A percentile compares a stretch with the other conserved stretches of the same genome.
These are phyloP conservation scores for Poeciliopsis gracilis DNA, from an alignment of 2,797 vertebrate genomes.

Conservation along the genomic window DNA sequence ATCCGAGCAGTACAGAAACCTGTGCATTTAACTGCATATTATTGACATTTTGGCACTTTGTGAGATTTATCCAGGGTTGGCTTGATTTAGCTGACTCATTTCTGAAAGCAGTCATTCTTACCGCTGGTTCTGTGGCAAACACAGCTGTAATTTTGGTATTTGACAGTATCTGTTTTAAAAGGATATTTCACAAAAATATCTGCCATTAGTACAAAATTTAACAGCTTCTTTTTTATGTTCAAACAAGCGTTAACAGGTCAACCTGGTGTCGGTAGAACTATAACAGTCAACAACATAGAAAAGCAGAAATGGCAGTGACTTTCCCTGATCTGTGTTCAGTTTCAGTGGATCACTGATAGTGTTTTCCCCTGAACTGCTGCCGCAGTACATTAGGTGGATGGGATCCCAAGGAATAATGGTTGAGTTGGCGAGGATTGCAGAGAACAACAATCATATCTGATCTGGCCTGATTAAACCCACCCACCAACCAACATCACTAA, in stretches of 20 bases:
- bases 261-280: neutral
- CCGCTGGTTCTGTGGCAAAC: too few relatives aligned
- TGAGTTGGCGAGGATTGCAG: conserved; percentile 32
- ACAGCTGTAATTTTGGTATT: too few relatives aligned
- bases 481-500: conserved; percentile 10
- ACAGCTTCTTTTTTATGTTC: neutral
- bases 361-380: conserved; percentile 53
- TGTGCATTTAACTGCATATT: too few relatives aligned
- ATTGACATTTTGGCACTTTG: too few relatives aligned
- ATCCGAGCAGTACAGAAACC: too few relatives aligned
- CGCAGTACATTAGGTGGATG: conserved; percentile 77
- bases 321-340: conserved; percentile 15
- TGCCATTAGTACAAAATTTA: neutral
- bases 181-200: neutral
- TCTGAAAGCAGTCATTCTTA: too few relatives aligned
- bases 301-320: neutral
- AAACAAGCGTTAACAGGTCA: neutral
- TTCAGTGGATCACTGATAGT: conserved; percentile 50
- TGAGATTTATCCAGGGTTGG: too few relatives aligned
- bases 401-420: conserved; percentile 69
- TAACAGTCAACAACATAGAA: neutral
- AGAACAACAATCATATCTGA: conserved; percentile 24
- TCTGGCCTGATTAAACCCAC: conserved; percentile 75
- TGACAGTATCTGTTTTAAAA: too few relatives aligned
- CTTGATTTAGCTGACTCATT: too few relatives aligned